Conservation (phyloP, 2,797 vertebrate species). For the Macroramphosus scolopax region DNA sequence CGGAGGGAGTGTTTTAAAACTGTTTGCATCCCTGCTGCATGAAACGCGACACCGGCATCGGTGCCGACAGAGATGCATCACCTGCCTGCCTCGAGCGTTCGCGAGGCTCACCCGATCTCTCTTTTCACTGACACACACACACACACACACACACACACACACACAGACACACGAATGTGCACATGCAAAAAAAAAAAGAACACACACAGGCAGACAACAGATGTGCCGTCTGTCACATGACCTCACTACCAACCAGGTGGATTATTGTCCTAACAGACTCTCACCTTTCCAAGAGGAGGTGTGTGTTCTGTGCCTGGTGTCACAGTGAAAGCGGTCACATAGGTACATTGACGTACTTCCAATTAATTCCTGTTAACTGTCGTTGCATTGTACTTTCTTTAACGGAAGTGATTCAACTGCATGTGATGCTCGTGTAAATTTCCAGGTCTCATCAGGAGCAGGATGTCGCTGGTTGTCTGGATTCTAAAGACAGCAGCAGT, state of each 20-base stretch:
- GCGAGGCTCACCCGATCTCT: not conserved
- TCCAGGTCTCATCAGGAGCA: too few species aligned
- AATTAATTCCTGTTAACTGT: too few species aligned
- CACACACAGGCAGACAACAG: constrained; percentile 14
- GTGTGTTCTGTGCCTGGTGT: not conserved
- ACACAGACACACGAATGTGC: constrained; percentile 4
- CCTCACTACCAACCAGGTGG: constrained; percentile 36
- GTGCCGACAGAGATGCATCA: constrained; percentile 51
- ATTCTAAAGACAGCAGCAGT: too few species aligned
- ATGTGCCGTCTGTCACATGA: constrained; percentile 24
- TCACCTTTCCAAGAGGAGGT: constrained; percentile 7
- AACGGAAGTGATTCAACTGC: too few species aligned
- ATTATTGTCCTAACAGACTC: constrained; percentile 25
- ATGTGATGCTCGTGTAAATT: too few species aligned
- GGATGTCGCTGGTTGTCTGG: too few species aligned
- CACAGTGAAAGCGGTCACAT: not conserved
- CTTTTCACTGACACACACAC: constrained; percentile 5
- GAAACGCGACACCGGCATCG: constrained; percentile 49
- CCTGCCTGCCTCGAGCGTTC: constrained; percentile 39
- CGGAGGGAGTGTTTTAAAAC: constrained; percentile 5
- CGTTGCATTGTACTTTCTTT: too few species aligned
- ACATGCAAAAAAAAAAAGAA: constrained; percentile 9
- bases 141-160: constrained; percentile 11
- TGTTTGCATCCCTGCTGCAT: constrained; percentile 20
- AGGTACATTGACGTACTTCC: too few species aligned